Base-by-base conservation (phyloP, 2,888 invertebrate species). In the Bimastos eiseni region DNA sequence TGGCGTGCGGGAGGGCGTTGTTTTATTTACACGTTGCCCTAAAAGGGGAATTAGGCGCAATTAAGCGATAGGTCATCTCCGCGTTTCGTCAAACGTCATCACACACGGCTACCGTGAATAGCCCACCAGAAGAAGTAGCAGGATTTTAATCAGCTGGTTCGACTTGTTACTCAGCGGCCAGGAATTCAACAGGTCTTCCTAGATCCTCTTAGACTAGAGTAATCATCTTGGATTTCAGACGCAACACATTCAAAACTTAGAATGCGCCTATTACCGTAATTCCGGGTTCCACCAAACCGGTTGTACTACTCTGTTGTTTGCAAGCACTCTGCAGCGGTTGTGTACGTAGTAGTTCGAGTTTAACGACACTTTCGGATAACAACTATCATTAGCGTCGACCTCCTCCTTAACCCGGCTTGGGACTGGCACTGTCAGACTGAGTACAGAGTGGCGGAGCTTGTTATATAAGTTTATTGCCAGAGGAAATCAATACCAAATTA, bases 1-100 rank as follows among this genome's bases (percentile, higher is more conserved):
- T 30, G 8, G 70, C 8, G n/a, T 70, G 70, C 13, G n/a, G 30
- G 55, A 0, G 3, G 24, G 70, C 70, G 8, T 70, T 15, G 49
- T 49, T 49, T 70, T 70, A n/a, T 70, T 70, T 70, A 70, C 70
- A 70, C 70, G 70, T 70, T 70, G 13, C 70, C 70, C 70, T n/a
- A 55, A 55, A 55, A 24, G n/a, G 70, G 8, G 70, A 70, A 70
- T 70, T 70, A 70, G 8, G 70, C n/a, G 70, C 30, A 70, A 70
- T 70, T 70, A 70, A 70, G n/a, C 70, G 70, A 70, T 30, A 70
- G 70, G 70, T 70, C 70, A 70, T 70, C 70, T 70, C 70, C 70
- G 70, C 11, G n/a, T 70, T 70, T 70, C 70, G 70, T 70, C 8
- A 70, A 70, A 70, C 13, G 70, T 70, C 70, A 70, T 70, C 70